Percentiles rank a stretch among this genome's conserved stretches.
phyloP scores from a whole-genome alignment of 2,797 vertebrate species.

The Vespertilio murinus region DNA sequence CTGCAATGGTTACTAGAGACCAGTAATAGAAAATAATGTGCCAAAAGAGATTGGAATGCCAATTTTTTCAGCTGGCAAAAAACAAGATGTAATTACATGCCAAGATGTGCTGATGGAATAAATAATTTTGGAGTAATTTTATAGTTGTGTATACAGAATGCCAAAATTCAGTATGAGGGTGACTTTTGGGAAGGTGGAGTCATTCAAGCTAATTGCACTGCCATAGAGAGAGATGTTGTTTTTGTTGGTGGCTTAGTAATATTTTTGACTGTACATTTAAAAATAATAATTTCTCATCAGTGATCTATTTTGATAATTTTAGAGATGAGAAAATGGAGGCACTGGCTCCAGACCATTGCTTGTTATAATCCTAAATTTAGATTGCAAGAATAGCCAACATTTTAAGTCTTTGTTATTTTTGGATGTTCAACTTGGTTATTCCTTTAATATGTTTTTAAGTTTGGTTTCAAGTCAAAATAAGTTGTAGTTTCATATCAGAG shows the following conservation, averaged over 20 bases:
- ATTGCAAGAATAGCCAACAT: not conserved
- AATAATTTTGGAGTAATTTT: constrained; percentile 45
- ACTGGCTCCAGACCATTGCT: not conserved
- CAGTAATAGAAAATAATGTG: not conserved
- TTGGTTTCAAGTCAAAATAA: not conserved
- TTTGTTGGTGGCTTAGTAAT: not conserved
- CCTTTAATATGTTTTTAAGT: not conserved
- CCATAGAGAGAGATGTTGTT: not conserved
- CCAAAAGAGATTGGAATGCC: not conserved
- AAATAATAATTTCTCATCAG: constrained; percentile 32
- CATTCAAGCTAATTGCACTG: not conserved
- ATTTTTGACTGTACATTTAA: not conserved
- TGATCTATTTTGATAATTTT: not conserved
- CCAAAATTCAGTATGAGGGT: constrained; percentile 3
- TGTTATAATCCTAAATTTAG: not conserved
- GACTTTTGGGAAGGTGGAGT: not conserved
- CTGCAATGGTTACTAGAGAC: not conserved
- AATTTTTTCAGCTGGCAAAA: constrained; percentile 1
- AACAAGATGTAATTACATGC: not conserved
- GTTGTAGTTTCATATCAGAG: not conserved
- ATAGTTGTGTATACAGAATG: not conserved
- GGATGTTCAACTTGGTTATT: not conserved
- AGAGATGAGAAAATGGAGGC: not conserved
- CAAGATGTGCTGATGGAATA: constrained; percentile 33
- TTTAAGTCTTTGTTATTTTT: not conserved